These are phyloP conservation scores for Staurois parvus DNA, from an alignment of 2,797 vertebrate genomes.

Conservation along the genomic window DNA sequence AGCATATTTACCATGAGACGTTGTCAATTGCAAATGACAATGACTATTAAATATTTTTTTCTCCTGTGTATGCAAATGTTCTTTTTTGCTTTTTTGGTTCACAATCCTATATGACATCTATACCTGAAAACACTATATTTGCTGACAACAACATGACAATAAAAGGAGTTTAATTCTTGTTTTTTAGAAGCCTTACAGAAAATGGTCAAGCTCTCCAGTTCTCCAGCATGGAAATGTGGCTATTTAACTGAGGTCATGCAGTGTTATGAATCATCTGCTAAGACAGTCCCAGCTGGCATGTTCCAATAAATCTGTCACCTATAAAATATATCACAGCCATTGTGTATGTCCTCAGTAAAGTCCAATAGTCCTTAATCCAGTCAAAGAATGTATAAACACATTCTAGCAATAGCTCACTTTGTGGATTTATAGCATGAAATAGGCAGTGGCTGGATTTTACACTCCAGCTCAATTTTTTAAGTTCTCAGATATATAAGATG, in stretches of 20 bases:
- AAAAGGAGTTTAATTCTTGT: neutral
- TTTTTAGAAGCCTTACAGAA: constrained; percentile 6
- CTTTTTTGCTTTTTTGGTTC: neutral
- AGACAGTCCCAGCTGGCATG: constrained; percentile 34
- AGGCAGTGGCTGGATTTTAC: constrained; percentile 10
- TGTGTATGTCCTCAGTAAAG: constrained; percentile 38
- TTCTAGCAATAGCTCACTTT: constrained; percentile 47
- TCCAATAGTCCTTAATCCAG: constrained; percentile 48
- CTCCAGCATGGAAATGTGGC: constrained; percentile 27
- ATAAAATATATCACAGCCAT: constrained; percentile 41
- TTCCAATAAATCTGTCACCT: constrained; percentile 52
- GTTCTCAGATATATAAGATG: neutral
- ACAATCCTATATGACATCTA: neutral
- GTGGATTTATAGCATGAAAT: constrained; percentile 28
- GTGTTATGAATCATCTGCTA: constrained; percentile 25
- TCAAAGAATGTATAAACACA: constrained; percentile 48
- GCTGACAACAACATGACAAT: neutral
- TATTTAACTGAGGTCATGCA: constrained; percentile 46
- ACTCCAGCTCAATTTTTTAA: constrained; percentile 1
- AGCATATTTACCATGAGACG: too few species aligned
- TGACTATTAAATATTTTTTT: neutral
- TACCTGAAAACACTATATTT: neutral
- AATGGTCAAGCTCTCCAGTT: constrained; percentile 14
- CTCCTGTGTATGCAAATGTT: neutral
- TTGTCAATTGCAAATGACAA: too few species aligned